Conservation (phyloP, 64 coral and sea anemone species). For the Dendrophyllia cribrosa region DNA sequence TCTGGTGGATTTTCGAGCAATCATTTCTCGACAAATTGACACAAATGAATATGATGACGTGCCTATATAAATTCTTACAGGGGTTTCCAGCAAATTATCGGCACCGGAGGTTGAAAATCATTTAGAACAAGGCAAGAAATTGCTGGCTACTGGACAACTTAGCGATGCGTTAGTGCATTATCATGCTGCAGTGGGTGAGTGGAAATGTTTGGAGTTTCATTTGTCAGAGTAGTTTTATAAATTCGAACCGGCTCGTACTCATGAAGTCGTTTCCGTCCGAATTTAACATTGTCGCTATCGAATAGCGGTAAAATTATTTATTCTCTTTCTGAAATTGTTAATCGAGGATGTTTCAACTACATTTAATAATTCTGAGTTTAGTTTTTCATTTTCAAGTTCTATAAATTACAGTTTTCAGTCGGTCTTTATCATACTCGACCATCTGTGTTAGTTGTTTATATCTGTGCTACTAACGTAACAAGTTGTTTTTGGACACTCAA, state of each 20-base stretch:
- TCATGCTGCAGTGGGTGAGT: slow-evolving; percentile 98
- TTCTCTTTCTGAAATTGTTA: not conserved
- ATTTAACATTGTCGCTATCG: not conserved
- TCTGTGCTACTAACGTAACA: not conserved
- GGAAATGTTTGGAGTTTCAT: not conserved
- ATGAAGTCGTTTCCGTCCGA: not conserved
- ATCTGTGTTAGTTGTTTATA: not conserved
- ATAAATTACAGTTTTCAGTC: not conserved
- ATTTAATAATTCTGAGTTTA: not conserved
- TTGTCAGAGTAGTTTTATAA: not conserved
- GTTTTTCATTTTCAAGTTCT: not conserved
- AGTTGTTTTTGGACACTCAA: not conserved
- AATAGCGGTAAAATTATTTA: not conserved
- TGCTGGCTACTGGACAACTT: slow-evolving; percentile 88
- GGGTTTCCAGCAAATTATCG: slow-evolving; percentile 62
- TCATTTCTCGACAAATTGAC: not conserved
- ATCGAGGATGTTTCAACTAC: not conserved
- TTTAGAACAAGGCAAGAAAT: slow-evolving; percentile 89
- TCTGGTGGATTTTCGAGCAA: not conserved
- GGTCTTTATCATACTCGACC: not conserved
- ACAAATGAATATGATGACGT: not conserved
- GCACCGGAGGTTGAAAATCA: slow-evolving; percentile 87
- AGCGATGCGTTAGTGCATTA: slow-evolving; percentile 94
- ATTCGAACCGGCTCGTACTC: not conserved
- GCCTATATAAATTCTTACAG: slow-evolving; percentile 35